Evolutionary conservation across 2,888 invertebrate species (phyloP).

Genomic region (Phengaris arion): DNA sequence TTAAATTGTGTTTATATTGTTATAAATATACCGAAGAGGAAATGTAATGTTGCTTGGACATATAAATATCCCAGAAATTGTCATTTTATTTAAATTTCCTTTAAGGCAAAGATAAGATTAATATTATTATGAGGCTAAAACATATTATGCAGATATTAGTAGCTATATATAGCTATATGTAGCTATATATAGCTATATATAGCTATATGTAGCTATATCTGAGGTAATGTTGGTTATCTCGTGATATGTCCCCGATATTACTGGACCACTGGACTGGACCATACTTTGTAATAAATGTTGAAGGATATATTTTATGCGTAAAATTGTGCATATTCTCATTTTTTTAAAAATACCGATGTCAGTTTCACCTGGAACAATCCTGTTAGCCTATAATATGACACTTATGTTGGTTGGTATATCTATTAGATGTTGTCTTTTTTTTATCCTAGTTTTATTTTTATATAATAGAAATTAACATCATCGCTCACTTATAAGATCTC

Average conservation of each 20-base stretch:
- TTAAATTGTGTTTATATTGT: neutral
- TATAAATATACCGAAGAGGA: neutral
- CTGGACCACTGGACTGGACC: too few species aligned
- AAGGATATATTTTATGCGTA: neutral
- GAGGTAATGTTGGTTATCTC: neutral
- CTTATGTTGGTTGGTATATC: too few species aligned
- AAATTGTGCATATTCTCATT: neutral
- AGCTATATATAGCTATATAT: too few species aligned
- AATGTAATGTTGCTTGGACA: neutral
- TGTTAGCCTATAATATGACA: too few species aligned
- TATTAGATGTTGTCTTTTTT: neutral
- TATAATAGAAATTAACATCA: neutral
- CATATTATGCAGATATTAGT: constrained; percentile 21
- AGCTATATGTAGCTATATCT: constrained; percentile 20
- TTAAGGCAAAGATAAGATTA: neutral
- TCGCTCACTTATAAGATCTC: neutral
- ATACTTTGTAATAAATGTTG: neutral
- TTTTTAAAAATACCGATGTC: neutral
- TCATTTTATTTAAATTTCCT: constrained; percentile 22
- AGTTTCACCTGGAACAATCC: too few species aligned
- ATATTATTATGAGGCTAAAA: constrained; percentile 15
- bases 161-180: too few species aligned
- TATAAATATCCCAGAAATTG: neutral
- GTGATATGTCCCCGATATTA: neutral
- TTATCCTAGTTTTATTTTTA: neutral